A percentile compares a stretch with the other conserved stretches of the same genome.
Evolutionary conservation across 2,888 invertebrate species (phyloP).

Genomic region (Cremastinae sp.): DNA sequence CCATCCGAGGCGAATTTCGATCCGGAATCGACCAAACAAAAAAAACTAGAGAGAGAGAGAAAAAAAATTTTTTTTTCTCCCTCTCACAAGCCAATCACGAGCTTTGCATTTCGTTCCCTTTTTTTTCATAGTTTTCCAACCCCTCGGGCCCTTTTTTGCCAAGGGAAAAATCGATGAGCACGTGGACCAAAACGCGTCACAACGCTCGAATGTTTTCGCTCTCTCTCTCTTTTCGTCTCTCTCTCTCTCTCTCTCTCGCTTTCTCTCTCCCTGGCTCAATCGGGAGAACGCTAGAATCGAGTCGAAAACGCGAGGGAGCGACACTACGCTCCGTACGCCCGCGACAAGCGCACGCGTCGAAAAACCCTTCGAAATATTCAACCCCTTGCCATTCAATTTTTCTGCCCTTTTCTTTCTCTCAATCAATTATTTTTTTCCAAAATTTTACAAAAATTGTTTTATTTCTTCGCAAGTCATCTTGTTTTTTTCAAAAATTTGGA

Average conservation of each 20-base stretch:
- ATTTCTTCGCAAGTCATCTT: too few species aligned
- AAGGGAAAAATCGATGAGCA: not conserved
- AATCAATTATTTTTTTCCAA: too few species aligned
- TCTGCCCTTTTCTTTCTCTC: too few species aligned
- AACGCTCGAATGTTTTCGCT: not conserved
- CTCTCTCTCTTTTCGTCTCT: not conserved
- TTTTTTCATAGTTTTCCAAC: conserved; percentile 23
- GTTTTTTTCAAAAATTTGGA: too few species aligned
- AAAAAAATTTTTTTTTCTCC: too few species aligned
- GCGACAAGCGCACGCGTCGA: conserved; percentile 50
- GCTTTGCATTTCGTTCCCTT: too few species aligned
- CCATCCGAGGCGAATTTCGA: not conserved
- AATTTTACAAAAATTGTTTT: too few species aligned
- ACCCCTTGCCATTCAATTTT: too few species aligned
- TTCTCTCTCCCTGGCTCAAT: conserved; percentile 5
- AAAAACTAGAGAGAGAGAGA: not conserved
- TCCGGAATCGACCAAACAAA: too few species aligned
- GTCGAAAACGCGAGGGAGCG: conserved; percentile 22
- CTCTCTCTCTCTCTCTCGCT: conserved; percentile 8
- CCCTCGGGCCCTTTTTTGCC: not conserved
- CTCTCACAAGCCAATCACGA: too few species aligned
- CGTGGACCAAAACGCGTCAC: conserved; percentile 5
- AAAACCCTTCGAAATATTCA: too few species aligned
- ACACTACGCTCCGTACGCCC: conserved; percentile 55
- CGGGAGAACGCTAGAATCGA: conserved; percentile 27